phyloP scores from a whole-genome alignment of 2,888 invertebrate genomes.

The Stegana nigrithorax region DNA sequence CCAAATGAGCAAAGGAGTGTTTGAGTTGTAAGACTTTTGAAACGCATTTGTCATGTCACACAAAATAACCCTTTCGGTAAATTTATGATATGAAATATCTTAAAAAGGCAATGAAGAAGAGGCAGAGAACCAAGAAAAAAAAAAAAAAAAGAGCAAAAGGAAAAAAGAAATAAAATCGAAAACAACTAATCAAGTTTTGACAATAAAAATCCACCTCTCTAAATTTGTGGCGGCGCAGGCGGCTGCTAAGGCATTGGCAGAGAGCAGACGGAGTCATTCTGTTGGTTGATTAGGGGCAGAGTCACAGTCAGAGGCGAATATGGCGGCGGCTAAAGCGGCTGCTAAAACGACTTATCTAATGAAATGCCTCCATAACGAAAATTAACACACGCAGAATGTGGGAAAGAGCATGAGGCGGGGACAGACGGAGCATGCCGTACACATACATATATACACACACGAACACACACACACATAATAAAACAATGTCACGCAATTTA shows the following conservation, averaged over 20 bases:
- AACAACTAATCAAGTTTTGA: conserved; percentile 65
- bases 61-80: conserved; percentile 8
- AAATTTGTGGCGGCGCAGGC: conserved; percentile 20
- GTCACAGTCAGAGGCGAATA: not conserved
- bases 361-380: conserved; percentile 25
- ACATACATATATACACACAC: conserved; percentile 23
- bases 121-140: conserved; percentile 15
- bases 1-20: too few species aligned
- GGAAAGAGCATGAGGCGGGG: not conserved
- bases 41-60: conserved; percentile 9
- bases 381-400: not conserved
- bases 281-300: conserved; percentile 11
- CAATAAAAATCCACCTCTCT: conserved; percentile 62
- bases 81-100: conserved; percentile 3
- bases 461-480: conserved; percentile 56
- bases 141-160: conserved; percentile 14
- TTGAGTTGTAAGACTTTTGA: too few species aligned
- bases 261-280: conserved; percentile 38
- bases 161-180: conserved; percentile 39
- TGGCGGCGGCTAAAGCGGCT: conserved; percentile 20
- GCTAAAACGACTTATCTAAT: conserved; percentile 23
- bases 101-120: not conserved
- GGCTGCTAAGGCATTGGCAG: conserved; percentile 33
- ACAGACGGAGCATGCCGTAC: not conserved
- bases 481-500: conserved; percentile 70